Evolutionary conservation across 2,888 invertebrate genomes (phyloP).

Genomic region (Rotaria magnacalcarata): DNA sequence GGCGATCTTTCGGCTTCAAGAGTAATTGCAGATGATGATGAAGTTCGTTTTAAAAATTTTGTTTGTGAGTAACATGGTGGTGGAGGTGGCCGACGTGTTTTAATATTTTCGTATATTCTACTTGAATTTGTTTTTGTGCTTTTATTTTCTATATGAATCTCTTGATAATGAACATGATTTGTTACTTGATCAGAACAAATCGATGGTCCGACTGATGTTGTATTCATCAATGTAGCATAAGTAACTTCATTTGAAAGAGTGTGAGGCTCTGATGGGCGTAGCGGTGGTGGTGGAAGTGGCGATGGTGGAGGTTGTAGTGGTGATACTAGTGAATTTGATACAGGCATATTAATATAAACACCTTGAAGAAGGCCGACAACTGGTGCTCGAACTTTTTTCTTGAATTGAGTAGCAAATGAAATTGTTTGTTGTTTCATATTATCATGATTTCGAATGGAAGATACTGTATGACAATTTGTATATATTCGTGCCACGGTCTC

Average conservation of each 20-base stretch:
- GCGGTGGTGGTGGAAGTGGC: too few species aligned
- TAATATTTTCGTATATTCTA: background rate
- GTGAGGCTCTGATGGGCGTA: background rate
- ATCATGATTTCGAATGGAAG: background rate
- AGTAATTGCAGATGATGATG: background rate
- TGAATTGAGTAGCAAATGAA: background rate
- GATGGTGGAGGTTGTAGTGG: too few species aligned
- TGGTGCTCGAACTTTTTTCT: background rate
- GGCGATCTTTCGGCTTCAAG: background rate
- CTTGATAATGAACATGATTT: background rate
- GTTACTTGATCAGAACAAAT: background rate
- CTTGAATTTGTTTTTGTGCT: background rate
- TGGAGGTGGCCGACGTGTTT: background rate
- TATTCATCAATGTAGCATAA: background rate
- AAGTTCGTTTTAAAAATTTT: background rate
- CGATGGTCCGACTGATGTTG: background rate
- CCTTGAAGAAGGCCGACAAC: background rate
- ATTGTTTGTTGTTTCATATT: background rate
- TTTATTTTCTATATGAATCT: background rate
- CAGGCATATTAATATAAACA: background rate
- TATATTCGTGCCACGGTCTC: background rate
- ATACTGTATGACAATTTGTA: background rate
- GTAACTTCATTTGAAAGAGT: background rate
- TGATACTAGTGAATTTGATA: background rate
- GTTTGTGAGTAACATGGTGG: background rate